Base-by-base conservation (phyloP, 2,797 vertebrate species). In the Anguilla marmorata region DNA sequence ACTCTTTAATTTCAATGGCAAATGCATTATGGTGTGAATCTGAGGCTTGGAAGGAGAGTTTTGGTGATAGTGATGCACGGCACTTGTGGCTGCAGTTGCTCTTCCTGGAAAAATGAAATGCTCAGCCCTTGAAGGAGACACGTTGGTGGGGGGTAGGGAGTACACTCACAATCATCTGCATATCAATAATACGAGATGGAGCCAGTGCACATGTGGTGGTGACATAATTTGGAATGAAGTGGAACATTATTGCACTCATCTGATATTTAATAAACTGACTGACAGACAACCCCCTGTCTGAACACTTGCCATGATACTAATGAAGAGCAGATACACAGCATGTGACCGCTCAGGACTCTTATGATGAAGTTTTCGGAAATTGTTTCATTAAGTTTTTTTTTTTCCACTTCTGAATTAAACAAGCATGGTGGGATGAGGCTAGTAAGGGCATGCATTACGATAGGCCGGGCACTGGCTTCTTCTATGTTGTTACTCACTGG, bases 71-170 rank as follows among this genome's bases (percentile, higher is more conserved):
- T 52, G 52, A 54, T 54, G 52, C 52, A 54, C 12, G 1, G 52
- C 24, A 63, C 5, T 63, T 24, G 2, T 24, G 24, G 60, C 19
- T 21, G 60, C 19, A 63, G 60, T 63, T 63, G 19, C 60, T 24
- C 60, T 63, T n/a, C 21, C 60, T 63, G 24, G 60, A 63, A 11
- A 72, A 30, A 30, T 27, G n/a, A 72, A 72, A 72, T 33, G n/a
- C 30, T 85, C 37, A 66, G 89, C 87, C 90, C 66, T 27, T 63
- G 87, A 89, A 87, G 83, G 80, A 27, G 69, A 72, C 72, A 37
- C 37, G 0, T 19, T 76, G 27, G 3, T 14, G 69, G 30, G 72
- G 72, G 14, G 12, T 3, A 19, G 72, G 72, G 72, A 33, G 72
- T 4, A 16, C 12, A 14, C 69, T 30, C 27, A 12, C 30, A 16